Base-by-base conservation (phyloP, 2,888 invertebrate species). In the Rhyacophila evoluta region DNA sequence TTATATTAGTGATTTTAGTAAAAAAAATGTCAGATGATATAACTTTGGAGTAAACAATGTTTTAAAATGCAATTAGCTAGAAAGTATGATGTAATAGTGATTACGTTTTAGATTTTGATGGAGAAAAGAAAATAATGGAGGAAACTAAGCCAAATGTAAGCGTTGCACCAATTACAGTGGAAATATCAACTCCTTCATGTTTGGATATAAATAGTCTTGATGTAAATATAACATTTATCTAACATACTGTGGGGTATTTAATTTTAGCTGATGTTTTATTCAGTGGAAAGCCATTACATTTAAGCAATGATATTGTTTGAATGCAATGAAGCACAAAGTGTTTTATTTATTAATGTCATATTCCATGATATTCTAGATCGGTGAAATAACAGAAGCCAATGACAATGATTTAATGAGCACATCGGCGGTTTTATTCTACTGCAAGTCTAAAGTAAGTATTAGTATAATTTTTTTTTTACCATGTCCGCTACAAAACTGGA, bases 371-470 rank as follows among this genome's bases (percentile, higher is more conserved):
- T 79, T 75, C 78, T 85, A 94, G 93, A 92, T 93, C 83, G 93
- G 93, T 79, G 94, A 94, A 86, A 92, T 93, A 83, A 91, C 91
- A 0, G 94, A 94, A 84, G 91, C 91, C 81, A 92, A 93, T 80
- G 91, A 92, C 84, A 91, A 91, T 41, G 92, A 92, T 83, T 91
- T 92, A 83, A 89, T 93, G 86, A 95, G 94, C 83, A 94, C 95
- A 33, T 95, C 95, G 10, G 94, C 94, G 8, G 92, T 95, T 83
- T 89, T 96, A 85, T 92, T 92, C 85, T 95, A 95, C 84, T 96
- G 96, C 89, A 95, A 96, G 88, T 92, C 92, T 76, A 95, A 94
- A 89, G 92, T 92, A 29, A n/a, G n/a, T n/a, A n/a, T n/a, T n/a
- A n/a, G n/a, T n/a, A n/a, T n/a, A n/a, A n/a, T n/a, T n/a, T n/a